Evolutionary conservation across 2,113 vertebrate species (phyloP).

Genomic region (Phrynocephalus versicolor): DNA sequence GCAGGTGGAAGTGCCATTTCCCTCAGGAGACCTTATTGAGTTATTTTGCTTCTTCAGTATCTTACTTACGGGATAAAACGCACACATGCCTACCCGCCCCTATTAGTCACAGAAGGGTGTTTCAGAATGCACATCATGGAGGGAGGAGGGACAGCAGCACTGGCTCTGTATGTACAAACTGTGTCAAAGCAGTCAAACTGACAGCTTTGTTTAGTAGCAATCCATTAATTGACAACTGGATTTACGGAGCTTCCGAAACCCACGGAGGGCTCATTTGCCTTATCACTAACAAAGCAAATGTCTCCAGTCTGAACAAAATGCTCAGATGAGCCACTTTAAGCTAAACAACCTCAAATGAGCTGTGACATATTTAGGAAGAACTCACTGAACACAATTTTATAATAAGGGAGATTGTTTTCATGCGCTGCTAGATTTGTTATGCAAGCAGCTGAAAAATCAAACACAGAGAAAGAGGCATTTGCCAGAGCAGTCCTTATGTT

Average conservation of each 20-base stretch:
- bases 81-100: neutral
- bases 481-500: neutral
- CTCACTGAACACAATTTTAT: constrained; percentile 40
- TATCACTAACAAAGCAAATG: constrained; percentile 39
- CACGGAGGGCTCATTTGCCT: constrained; percentile 36
- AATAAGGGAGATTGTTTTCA: constrained; percentile 31
- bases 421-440: constrained; percentile 23
- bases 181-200: constrained; percentile 14
- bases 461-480: neutral
- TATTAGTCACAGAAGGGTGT: neutral
- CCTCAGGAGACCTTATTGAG: constrained; percentile 1
- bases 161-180: constrained; percentile 20
- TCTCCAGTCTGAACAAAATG: constrained; percentile 28
- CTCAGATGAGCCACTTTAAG: constrained; percentile 34
- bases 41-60: constrained; percentile 24
- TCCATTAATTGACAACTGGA: constrained; percentile 35
- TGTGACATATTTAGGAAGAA: constrained; percentile 33
- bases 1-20: constrained; percentile 29
- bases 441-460: constrained; percentile 21
- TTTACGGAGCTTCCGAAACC: constrained; percentile 27
- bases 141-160: constrained; percentile 3
- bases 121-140: constrained; percentile 9
- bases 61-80: neutral
- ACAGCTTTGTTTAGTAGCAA: constrained; percentile 21
- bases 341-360: constrained; percentile 32